phyloP scores from a whole-genome alignment of 2,888 invertebrate species.

The Blera fallax region DNA sequence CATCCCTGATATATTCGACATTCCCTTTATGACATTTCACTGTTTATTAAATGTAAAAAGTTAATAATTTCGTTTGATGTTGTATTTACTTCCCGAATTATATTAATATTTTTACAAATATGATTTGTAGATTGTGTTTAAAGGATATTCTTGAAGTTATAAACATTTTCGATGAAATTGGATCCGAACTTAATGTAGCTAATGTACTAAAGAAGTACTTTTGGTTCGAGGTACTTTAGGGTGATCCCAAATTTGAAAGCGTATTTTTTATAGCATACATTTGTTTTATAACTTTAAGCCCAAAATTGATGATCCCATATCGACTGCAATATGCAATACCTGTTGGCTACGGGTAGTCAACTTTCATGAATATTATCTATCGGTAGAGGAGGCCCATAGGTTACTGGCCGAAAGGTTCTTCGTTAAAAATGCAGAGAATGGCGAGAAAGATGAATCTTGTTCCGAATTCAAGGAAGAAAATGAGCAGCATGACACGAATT shows the following conservation, averaged over 20 bases:
- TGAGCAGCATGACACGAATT: conserved; percentile 50
- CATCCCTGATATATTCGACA: conserved; percentile 4
- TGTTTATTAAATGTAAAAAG: conserved; percentile 32
- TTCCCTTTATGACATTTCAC: conserved; percentile 7
- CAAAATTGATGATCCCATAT: conserved; percentile 77
- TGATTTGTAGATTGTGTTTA: conserved; percentile 80
- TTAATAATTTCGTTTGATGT: conserved; percentile 6
- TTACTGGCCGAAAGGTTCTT: conserved; percentile 78
- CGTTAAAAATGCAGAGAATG: conserved; percentile 59
- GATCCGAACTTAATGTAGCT: conserved; percentile 77
- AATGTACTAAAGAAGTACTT: conserved; percentile 78
- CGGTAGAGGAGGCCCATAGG: conserved; percentile 79
- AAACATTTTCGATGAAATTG: conserved; percentile 78
- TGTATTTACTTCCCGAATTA: not conserved
- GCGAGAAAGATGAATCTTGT: conserved; percentile 43
- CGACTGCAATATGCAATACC: conserved; percentile 78
- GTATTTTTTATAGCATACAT: not conserved
- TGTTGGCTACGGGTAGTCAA: conserved; percentile 79
- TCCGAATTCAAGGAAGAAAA: conserved; percentile 61
- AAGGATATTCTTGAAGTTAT: conserved; percentile 77
- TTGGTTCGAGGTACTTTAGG: conserved; percentile 79
- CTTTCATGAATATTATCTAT: conserved; percentile 79
- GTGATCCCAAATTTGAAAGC: not conserved
- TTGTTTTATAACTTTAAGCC: conserved; percentile 74
- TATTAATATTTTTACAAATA: conserved; percentile 44